Evolutionary conservation across 2,113 vertebrate genomes (phyloP).

Genomic region (Muscicapa adusta): DNA sequence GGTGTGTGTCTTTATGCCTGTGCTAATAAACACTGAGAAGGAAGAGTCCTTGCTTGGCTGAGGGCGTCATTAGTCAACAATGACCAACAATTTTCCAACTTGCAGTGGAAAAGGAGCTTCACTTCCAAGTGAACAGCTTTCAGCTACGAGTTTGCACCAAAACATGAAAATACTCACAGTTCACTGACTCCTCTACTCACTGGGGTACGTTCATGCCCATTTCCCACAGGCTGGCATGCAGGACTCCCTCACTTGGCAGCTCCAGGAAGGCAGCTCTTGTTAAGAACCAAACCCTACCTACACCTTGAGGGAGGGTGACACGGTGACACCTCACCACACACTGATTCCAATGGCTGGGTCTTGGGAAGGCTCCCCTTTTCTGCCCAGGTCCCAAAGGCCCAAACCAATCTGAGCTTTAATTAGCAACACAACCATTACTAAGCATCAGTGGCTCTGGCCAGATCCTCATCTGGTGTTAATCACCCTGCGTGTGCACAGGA

Average conservation of each 20-base stretch:
- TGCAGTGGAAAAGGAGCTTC: constrained; percentile 32
- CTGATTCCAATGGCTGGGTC: background rate
- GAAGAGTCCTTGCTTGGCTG: background rate
- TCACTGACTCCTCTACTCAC: background rate
- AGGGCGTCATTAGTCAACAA: background rate
- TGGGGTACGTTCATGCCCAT: background rate
- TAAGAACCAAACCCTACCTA: background rate
- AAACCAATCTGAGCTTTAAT: constrained; percentile 15
- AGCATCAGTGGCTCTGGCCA: constrained; percentile 24
- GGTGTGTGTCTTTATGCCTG: background rate
- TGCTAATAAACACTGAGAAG: background rate
- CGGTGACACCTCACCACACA: rapidly evolving
- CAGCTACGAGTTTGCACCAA: background rate
- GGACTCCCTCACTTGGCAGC: background rate
- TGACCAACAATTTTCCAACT: background rate
- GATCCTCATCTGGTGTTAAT: constrained; percentile 62
- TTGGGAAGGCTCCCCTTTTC: background rate
- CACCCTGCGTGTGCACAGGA: background rate
- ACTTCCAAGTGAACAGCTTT: background rate
- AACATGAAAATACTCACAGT: background rate
- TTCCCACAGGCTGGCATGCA: background rate
- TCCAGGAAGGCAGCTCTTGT: background rate
- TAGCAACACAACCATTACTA: constrained; percentile 27
- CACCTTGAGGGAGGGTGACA: background rate
- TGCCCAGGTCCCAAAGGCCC: background rate